Percentiles rank a stretch among this genome's conserved stretches.
Conservation (phyloP, 2,888 invertebrate genomes). For the Tetrapedia diversipes region DNA sequence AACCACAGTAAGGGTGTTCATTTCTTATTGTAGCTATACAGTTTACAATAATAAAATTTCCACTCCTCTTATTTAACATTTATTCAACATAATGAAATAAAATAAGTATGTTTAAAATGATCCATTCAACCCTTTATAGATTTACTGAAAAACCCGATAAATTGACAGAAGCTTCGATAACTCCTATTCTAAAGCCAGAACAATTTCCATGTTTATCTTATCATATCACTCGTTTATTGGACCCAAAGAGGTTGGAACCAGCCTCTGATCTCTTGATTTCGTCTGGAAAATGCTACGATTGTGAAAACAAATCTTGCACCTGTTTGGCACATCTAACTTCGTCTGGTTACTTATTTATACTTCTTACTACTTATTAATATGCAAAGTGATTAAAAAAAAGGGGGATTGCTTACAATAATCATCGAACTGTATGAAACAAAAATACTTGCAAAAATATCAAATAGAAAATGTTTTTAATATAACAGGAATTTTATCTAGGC, state of each 20-base stretch:
- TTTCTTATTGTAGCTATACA: background rate
- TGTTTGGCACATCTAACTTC: constrained; percentile 46
- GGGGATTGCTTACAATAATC: no score
- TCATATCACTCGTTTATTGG: constrained; percentile 55
- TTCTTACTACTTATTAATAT: background rate
- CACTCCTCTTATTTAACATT: no score
- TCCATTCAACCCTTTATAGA: constrained; percentile 12
- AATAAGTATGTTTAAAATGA: background rate
- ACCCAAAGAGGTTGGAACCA: constrained; percentile 18
- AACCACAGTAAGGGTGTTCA: constrained; percentile 20
- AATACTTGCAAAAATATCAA: no score
- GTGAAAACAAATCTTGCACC: constrained; percentile 52
- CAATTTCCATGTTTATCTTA: constrained; percentile 63
- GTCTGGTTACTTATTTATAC: constrained; percentile 10
- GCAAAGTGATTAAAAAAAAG: no score
- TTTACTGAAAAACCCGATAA: constrained; percentile 11
- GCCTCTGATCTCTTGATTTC: background rate
- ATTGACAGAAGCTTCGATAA: constrained; percentile 29
- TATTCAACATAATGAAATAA: background rate
- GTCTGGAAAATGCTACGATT: constrained; percentile 59
- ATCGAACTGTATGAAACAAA: no score
- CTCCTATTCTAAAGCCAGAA: constrained; percentile 62
- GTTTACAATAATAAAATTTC: background rate
- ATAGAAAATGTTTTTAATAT: no score
- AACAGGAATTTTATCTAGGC: background rate